Conservation (phyloP, 2,797 vertebrate genomes). For the Poeciliopsis infans region DNA sequence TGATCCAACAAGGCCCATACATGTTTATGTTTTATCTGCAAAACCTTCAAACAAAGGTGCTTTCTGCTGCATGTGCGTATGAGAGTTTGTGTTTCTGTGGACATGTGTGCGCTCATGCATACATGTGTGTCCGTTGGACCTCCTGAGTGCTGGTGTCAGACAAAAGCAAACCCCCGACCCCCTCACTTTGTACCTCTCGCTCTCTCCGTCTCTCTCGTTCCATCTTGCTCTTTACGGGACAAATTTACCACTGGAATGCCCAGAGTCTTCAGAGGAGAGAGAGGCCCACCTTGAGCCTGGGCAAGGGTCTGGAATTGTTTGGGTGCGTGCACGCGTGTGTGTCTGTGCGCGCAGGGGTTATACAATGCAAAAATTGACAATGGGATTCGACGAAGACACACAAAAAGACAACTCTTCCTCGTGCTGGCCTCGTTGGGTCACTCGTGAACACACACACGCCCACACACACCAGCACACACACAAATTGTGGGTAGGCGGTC, state of each 20-base stretch:
- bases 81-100: conserved; percentile 17
- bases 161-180: conserved; percentile 76
- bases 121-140: conserved; percentile 66
- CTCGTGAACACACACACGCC: background rate
- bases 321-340: conserved; percentile 75
- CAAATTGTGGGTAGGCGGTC: conserved; percentile 34
- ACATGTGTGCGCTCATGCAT: conserved; percentile 56
- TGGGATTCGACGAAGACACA: conserved; percentile 35
- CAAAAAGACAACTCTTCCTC: conserved; percentile 57
- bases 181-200: conserved; percentile 38
- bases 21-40: conserved; percentile 38
- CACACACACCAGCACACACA: conserved; percentile 18
- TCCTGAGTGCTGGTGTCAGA: conserved; percentile 78
- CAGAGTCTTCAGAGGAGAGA: conserved; percentile 87
- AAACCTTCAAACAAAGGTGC: conserved; percentile 13
- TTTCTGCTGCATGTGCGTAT: background rate
- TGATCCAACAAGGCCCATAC: conserved; percentile 7
- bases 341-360: conserved; percentile 7
- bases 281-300: conserved; percentile 80
- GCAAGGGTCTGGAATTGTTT: conserved; percentile 79
- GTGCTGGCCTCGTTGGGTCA: conserved; percentile 51
- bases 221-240: conserved; percentile 82
- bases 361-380: conserved; percentile 53
- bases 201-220: conserved; percentile 56
- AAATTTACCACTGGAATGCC: conserved; percentile 92